Evolutionary conservation across 1,140 invertebrate genomes (phyloP).

Genomic region (Agrypnia vestita): DNA sequence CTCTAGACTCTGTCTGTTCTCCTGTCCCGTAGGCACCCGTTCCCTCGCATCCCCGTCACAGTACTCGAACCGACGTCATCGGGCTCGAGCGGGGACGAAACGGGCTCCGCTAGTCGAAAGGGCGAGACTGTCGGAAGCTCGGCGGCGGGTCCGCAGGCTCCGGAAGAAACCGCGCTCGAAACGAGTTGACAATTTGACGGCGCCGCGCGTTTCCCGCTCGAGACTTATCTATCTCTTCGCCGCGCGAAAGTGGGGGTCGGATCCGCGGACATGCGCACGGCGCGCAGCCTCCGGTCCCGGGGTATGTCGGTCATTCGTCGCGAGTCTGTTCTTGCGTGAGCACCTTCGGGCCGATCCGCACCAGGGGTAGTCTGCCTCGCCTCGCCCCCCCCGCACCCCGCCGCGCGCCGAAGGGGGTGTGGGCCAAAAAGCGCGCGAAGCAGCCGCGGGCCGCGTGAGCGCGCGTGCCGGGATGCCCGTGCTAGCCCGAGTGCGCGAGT

Average conservation of each 20-base stretch:
- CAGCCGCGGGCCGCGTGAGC: background rate
- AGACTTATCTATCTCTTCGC: slow-evolving; percentile 32
- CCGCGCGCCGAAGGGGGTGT: slow-evolving; percentile 22
- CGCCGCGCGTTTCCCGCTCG: background rate
- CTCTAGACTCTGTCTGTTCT: slow-evolving; percentile 31
- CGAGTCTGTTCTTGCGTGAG: slow-evolving; percentile 55
- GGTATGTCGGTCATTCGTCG: slow-evolving; percentile 59
- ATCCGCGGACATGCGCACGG: slow-evolving; percentile 44
- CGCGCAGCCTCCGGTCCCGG: slow-evolving; percentile 45
- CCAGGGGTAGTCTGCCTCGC: slow-evolving; percentile 30
- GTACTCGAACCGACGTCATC: slow-evolving; percentile 24
- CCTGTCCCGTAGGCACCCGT: slow-evolving; percentile 13
- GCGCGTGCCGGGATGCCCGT: slow-evolving; percentile 7
- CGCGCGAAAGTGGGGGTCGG: background rate
- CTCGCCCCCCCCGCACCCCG: slow-evolving; percentile 1
- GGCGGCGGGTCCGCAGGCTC: too few species aligned
- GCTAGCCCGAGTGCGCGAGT: slow-evolving; percentile 36
- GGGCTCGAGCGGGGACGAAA: background rate
- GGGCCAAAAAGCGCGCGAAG: slow-evolving; percentile 38
- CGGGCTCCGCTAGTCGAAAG: background rate
- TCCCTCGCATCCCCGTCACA: slow-evolving; percentile 31
- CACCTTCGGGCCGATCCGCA: slow-evolving; percentile 45
- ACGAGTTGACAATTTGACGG: background rate
- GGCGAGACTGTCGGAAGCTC: background rate
- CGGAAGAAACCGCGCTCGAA: too few species aligned